These are phyloP conservation scores for Caenorhabditis remanei DNA, from an alignment of 1,140 invertebrate species.

Conservation along the genomic window DNA sequence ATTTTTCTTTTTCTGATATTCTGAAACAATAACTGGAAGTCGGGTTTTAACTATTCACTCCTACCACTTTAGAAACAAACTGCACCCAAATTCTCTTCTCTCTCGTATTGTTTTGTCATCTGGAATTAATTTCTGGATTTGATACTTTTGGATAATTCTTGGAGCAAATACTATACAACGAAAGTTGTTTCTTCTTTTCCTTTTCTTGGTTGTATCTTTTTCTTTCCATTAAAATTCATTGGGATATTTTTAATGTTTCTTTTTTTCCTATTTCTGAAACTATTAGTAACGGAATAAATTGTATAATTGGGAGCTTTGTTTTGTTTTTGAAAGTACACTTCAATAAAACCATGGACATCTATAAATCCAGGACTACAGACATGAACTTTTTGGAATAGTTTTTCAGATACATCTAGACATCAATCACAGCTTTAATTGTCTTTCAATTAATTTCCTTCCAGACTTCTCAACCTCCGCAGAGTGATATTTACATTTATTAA, in stretches of 20 bases:
- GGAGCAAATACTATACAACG: slow-evolving; percentile 45
- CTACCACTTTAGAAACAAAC: neutral
- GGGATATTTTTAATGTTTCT: neutral
- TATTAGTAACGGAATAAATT: slow-evolving; percentile 9
- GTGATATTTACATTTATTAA: no score
- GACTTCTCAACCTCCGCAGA: no score
- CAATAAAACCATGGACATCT: neutral
- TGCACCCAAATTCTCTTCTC: no score
- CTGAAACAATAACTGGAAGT: slow-evolving; percentile 29
- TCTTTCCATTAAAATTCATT: neutral
- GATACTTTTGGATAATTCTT: neutral
- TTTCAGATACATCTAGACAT: no score
- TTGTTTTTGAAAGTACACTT: neutral
- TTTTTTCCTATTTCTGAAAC: neutral
- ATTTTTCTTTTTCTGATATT: neutral
- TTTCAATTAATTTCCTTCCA: no score
- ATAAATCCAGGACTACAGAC: no score
- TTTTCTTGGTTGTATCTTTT: neutral
- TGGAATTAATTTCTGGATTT: neutral
- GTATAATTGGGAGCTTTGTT: neutral
- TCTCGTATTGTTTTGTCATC: neutral
- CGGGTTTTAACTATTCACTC: slow-evolving; percentile 34
- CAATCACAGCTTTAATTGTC: no score
- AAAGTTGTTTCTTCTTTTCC: slow-evolving; percentile 7
- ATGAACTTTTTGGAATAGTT: no score